Evolutionary conservation across 2,113 vertebrate species (phyloP).

Genomic region (Chloebia gouldiae): DNA sequence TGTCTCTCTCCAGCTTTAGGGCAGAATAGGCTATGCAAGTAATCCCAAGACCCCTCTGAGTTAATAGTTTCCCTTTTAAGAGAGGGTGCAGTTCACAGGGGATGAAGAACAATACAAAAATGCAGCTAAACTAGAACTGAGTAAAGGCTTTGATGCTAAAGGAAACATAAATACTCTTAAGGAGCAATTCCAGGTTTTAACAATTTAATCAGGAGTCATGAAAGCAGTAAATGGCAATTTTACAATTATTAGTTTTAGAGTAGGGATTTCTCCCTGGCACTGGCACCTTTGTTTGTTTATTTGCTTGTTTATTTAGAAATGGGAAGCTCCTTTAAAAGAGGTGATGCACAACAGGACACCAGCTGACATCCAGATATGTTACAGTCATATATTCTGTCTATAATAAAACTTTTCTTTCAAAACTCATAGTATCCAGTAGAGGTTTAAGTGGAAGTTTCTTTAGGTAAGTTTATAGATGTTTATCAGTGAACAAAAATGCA

Average conservation of each 20-base stretch:
- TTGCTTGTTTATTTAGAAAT: not conserved
- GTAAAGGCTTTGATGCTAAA: not conserved
- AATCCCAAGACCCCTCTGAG: not conserved
- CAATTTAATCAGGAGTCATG: not conserved
- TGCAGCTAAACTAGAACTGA: not conserved
- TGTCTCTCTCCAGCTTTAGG: not conserved
- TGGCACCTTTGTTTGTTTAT: fast-evolving
- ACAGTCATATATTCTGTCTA: not conserved
- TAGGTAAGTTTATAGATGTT: not conserved
- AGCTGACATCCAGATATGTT: not conserved
- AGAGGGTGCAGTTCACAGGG: not conserved
- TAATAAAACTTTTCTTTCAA: not conserved
- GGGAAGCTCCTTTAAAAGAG: not conserved
- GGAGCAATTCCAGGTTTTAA: not conserved
- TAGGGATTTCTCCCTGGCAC: not conserved
- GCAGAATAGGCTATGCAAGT: not conserved
- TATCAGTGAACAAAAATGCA: not conserved
- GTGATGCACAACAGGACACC: not conserved
- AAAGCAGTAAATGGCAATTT: not conserved
- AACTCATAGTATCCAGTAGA: not conserved
- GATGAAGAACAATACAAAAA: not conserved
- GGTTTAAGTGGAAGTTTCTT: not conserved
- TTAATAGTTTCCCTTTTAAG: not conserved
- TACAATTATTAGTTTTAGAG: not conserved
- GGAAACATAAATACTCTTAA: not conserved